phyloP scores from a whole-genome alignment of 2,888 invertebrate genomes.

The Amphipyra tragopoginis region DNA sequence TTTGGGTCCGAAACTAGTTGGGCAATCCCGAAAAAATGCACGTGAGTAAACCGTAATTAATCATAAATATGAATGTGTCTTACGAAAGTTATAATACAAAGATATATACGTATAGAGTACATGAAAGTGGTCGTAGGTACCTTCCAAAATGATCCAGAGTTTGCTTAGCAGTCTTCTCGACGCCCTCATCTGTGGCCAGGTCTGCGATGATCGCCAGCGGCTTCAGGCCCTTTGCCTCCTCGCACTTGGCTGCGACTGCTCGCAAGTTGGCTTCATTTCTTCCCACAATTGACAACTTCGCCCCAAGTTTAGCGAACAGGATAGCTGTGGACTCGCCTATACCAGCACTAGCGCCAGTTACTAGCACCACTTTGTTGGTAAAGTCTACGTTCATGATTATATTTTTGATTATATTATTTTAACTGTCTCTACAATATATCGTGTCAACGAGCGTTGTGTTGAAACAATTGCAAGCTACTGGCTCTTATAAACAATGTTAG shows the following conservation, averaged over 20 bases:
- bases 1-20: no score
- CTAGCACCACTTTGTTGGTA: conserved; percentile 64
- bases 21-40: no score
- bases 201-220: conserved; percentile 65
- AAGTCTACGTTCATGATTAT: conserved; percentile 42
- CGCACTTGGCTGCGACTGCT: conserved; percentile 57
- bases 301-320: conserved; percentile 63
- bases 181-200: conserved; percentile 66
- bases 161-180: conserved; percentile 59
- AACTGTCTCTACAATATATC: no score
- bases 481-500: no score
- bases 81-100: no score
- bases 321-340: conserved; percentile 66
- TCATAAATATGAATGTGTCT: no score
- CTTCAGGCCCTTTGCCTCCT: conserved; percentile 47
- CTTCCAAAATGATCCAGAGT: conserved; percentile 65
- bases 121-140: conserved; percentile 44
- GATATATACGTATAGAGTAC: no score
- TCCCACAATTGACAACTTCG: conserved; percentile 63
- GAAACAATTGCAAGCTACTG: no score
- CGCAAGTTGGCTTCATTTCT: conserved; percentile 58
- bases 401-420: background rate
- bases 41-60: no score
- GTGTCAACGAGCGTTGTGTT: no score
- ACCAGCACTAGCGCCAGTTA: conserved; percentile 71